Evolutionary conservation across 2,888 invertebrate species (phyloP).

Genomic region (Rhagonycha fulva): DNA sequence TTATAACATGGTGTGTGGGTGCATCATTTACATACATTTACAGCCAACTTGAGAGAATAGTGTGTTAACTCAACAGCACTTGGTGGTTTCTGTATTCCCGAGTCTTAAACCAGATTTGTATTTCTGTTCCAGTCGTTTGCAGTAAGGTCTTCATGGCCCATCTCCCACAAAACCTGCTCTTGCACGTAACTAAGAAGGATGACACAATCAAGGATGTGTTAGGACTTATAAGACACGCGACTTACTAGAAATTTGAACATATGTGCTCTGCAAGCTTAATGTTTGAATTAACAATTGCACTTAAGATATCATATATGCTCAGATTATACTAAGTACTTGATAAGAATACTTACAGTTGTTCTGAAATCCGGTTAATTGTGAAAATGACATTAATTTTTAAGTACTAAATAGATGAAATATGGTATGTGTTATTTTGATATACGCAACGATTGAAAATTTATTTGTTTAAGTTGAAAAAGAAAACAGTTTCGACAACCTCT

Average conservation of each 20-base stretch:
- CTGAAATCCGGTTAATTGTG: background rate
- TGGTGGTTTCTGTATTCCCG: conserved; percentile 22
- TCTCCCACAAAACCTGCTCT: conserved; percentile 8
- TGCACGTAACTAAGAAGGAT: conserved; percentile 25
- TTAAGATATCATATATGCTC: conserved; percentile 20
- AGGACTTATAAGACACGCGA: conserved; percentile 9
- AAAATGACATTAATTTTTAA: background rate
- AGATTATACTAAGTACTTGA: conserved; percentile 20
- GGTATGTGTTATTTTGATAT: background rate
- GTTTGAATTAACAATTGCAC: conserved; percentile 28
- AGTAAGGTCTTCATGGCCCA: conserved; percentile 22
- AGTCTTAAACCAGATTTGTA: conserved; percentile 31
- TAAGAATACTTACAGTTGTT: conserved; percentile 14
- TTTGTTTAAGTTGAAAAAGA: background rate
- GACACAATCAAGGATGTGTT: conserved; percentile 16
- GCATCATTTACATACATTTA: conserved; percentile 29
- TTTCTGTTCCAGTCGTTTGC: conserved; percentile 22
- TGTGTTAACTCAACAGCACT: conserved; percentile 26
- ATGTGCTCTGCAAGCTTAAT: conserved; percentile 18
- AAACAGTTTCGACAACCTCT: background rate
- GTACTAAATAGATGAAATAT: background rate
- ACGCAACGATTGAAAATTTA: background rate
- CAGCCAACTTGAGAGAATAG: conserved; percentile 23
- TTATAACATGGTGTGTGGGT: conserved; percentile 20
- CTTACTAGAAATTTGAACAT: conserved; percentile 11